Conservation (phyloP, 2,797 vertebrate genomes). For the Rhinophrynus dorsalis region DNA sequence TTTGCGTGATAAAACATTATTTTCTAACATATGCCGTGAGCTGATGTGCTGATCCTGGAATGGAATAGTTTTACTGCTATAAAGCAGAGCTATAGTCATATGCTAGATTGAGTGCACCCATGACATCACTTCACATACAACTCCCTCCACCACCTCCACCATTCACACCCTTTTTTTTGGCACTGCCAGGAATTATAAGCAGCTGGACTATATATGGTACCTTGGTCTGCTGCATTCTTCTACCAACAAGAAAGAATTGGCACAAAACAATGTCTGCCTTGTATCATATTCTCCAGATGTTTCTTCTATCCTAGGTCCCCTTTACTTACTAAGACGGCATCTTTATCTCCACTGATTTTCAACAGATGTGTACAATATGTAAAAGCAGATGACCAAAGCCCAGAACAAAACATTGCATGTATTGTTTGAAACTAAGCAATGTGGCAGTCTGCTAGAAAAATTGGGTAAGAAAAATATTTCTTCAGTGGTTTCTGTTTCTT, state of each 20-base stretch:
- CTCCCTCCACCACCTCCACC: background rate
- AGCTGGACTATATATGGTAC: conserved; percentile 10
- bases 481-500: background rate
- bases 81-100: background rate
- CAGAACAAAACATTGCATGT: conserved; percentile 23
- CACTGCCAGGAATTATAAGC: conserved; percentile 21
- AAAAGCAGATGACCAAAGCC: conserved; percentile 12
- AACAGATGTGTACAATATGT: conserved; percentile 34
- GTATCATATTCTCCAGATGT: conserved; percentile 15
- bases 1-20: conserved; percentile 22
- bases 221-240: conserved; percentile 5
- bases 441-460: background rate
- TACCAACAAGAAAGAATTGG: conserved; percentile 18
- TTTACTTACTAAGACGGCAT: conserved; percentile 16
- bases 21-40: conserved; percentile 15
- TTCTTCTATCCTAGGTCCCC: conserved; percentile 15
- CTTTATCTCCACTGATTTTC: conserved; percentile 24
- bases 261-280: conserved; percentile 5
- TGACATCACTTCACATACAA: background rate
- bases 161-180: conserved; percentile 15
- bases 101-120: background rate
- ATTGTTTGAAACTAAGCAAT: conserved; percentile 9
- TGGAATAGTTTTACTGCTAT: background rate
- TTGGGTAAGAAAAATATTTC: background rate
- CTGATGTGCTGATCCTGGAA: conserved; percentile 10